phyloP scores from a whole-genome alignment of 2,888 invertebrate genomes.

The Calameuta pallipes region DNA sequence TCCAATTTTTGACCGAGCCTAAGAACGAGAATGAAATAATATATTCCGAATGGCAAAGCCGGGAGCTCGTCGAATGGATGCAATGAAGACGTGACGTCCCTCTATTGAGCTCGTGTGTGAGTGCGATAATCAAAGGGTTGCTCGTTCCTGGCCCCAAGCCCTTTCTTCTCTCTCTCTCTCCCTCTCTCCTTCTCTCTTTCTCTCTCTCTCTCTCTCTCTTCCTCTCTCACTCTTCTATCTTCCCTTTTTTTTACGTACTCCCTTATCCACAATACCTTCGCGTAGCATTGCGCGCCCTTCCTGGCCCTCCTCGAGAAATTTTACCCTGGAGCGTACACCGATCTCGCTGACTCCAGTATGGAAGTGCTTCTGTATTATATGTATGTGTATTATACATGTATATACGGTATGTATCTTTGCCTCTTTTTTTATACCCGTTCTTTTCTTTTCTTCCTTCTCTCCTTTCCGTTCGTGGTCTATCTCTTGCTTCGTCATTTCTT shows the following conservation, averaged over 20 bases:
- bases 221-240: slow-evolving; percentile 19
- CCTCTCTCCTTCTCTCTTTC: slow-evolving; percentile 23
- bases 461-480: slow-evolving; percentile 20
- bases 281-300: background rate
- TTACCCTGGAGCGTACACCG: background rate
- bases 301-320: slow-evolving; percentile 1
- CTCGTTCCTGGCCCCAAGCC: slow-evolving; percentile 37
- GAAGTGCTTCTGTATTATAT: background rate
- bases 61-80: slow-evolving; percentile 26
- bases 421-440: slow-evolving; percentile 28
- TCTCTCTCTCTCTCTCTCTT: slow-evolving; percentile 23
- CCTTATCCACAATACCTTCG: background rate
- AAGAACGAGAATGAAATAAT: slow-evolving; percentile 13
- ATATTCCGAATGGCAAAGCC: slow-evolving; percentile 18
- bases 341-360: background rate
- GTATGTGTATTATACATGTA: background rate
- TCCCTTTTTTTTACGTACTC: slow-evolving; percentile 21
- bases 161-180: slow-evolving; percentile 29
- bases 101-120: slow-evolving; percentile 37
- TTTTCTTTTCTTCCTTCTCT: slow-evolving; percentile 27
- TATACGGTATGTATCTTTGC: slow-evolving; percentile 2
- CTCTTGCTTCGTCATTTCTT: background rate
- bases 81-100: slow-evolving; percentile 48
- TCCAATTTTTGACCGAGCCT: background rate
- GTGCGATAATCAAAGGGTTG: slow-evolving; percentile 50